Evolutionary conservation across 2,888 invertebrate species (phyloP).

Genomic region (Acleris sparsana): DNA sequence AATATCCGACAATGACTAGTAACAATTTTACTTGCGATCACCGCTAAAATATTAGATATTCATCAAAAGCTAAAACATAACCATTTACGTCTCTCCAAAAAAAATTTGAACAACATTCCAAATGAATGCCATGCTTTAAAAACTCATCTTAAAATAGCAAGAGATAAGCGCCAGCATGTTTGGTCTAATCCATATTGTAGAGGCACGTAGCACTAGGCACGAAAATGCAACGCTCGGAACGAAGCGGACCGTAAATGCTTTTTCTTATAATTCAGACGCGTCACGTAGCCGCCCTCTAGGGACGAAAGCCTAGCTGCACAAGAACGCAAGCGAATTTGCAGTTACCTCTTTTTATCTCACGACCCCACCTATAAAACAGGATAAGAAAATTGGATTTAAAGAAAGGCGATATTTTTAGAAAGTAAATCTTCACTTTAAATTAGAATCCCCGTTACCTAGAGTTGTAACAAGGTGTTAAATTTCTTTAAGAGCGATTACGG

Average conservation of each 20-base stretch:
- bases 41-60: too few species aligned
- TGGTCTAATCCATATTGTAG: constrained; percentile 62
- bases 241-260: constrained; percentile 76
- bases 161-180: constrained; percentile 42
- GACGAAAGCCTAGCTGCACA: constrained; percentile 63
- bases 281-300: constrained; percentile 75
- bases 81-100: too few species aligned
- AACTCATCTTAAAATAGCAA: background rate
- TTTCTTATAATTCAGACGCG: constrained; percentile 82
- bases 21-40: too few species aligned
- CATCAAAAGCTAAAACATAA: too few species aligned
- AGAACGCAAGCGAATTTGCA: constrained; percentile 78
- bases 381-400: constrained; percentile 73
- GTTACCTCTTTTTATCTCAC: constrained; percentile 76
- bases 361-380: constrained; percentile 68
- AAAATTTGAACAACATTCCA: too few species aligned
- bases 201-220: constrained; percentile 63
- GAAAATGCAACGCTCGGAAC: constrained; percentile 61
- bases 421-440: constrained; percentile 37
- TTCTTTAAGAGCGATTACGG: constrained; percentile 13
- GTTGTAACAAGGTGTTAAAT: constrained; percentile 18
- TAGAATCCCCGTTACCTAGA: constrained; percentile 29
- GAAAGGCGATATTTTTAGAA: constrained; percentile 47
- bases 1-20: too few species aligned
- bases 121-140: background rate